These are phyloP conservation scores for Enteromius treurensis DNA, from an alignment of 2,797 vertebrate genomes.

Conservation along the genomic window DNA sequence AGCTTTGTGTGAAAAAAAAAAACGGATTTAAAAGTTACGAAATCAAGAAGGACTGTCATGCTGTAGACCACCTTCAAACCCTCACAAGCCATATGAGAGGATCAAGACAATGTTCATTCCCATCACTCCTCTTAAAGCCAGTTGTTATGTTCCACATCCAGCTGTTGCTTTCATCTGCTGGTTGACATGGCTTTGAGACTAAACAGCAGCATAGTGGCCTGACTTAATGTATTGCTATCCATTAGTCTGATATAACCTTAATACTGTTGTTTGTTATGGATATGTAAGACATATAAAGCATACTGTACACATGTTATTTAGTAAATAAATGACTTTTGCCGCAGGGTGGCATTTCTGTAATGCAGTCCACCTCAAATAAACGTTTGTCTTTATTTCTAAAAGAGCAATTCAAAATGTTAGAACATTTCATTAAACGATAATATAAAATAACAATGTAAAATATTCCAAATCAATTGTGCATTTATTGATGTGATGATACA, in stretches of 20 bases:
- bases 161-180: conserved; percentile 49
- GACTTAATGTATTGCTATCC: conserved; percentile 20
- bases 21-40: neutral
- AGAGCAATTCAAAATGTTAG: conserved; percentile 12
- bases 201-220: conserved; percentile 30
- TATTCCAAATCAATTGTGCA: neutral
- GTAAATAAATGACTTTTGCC: conserved; percentile 14
- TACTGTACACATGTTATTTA: conserved; percentile 5
- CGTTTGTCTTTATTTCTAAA: conserved; percentile 37
- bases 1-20: neutral
- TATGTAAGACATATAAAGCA: neutral
- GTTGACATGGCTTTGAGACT: conserved; percentile 35
- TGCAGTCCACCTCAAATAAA: neutral
- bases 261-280: conserved; percentile 32
- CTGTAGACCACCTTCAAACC: neutral
- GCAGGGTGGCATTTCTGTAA: conserved; percentile 8
- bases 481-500: conserved; percentile 8
- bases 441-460: neutral
- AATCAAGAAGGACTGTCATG: neutral
- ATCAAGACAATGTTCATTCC: conserved; percentile 38
- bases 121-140: conserved; percentile 34
- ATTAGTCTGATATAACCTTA: conserved; percentile 29
- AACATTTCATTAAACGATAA: neutral
- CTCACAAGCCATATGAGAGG: conserved; percentile 17
- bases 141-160: conserved; percentile 63